Base-by-base conservation (phyloP, 2,113 vertebrate genomes). In the Catharus bicknelli region DNA sequence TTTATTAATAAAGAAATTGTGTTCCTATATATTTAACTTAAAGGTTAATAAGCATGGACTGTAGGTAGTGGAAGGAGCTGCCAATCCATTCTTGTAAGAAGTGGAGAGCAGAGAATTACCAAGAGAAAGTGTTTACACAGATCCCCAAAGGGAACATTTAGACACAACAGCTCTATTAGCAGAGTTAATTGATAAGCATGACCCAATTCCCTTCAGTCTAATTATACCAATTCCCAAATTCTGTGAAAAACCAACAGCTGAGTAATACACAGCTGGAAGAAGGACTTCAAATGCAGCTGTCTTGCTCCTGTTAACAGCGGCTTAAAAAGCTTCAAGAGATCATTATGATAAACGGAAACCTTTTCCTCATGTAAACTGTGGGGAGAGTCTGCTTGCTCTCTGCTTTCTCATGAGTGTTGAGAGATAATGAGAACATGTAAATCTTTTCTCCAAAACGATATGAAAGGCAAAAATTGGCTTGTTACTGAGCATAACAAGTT, bases 281-380 rank as follows among this genome's bases (percentile, higher is more conserved):
- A 89, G 63, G 55, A 51, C 54, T 92, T 95, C 61, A 83, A 72
- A 80, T 90, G 70, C 79, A 91, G 47, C 55, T 94, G 74, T 77
- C 59, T 68, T 82, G 36, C 69, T 95, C 50, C 72, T 86, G 86
- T 91, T 86, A 94, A 79, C 57, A 76, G 32, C 93, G 88, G 55
- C 91, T 96, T 97, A 68, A 93, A 95, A 96, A 93, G 48, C 74
- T 95, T 96, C 80, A 90, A 86, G 81, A 94, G 94, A 91, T 92
- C 47, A 25, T 92, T 72, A 90, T 57, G 89, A 84, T 94, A 88
- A 97, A 79, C 21, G 53, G 80, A 97, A 96, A 85, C 26, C 21
- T 88, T 95, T 90, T 86, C 27, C 45, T 94, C 51, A 18, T 90
- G 47, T 94, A 96, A 96, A 95, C 79, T 91, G 20, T 87, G 72